Percentiles rank a stretch among this genome's conserved stretches.
Evolutionary conservation across 2,888 invertebrate species (phyloP).

Genomic region (Apotomis turbidana): DNA sequence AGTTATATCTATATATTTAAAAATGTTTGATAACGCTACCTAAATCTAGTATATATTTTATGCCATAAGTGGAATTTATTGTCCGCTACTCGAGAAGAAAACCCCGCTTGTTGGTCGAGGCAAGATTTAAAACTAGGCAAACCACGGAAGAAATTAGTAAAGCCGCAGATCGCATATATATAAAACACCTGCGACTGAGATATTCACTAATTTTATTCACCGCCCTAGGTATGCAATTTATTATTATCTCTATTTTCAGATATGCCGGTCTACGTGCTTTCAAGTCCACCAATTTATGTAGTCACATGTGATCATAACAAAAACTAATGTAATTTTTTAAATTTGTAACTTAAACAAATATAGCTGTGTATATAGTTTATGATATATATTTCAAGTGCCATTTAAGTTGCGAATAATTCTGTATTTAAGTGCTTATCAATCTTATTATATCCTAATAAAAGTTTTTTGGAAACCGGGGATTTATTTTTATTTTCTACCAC

Average conservation of each 20-base stretch:
- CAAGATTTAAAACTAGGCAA: no score
- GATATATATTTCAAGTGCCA: conserved; percentile 9
- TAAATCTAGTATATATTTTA: no score
- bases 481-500: conserved; percentile 24
- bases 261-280: conserved; percentile 61
- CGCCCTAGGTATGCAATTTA: no score
- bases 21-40: no score
- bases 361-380: not conserved
- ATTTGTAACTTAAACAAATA: not conserved
- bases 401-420: not conserved
- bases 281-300: conserved; percentile 70
- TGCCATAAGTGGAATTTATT: no score
- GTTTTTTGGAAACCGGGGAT: not conserved
- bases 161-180: no score
- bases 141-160: no score
- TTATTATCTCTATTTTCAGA: conserved; percentile 56
- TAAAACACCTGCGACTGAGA: no score
- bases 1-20: conserved; percentile 1
- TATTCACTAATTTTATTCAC: no score
- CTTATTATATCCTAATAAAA: conserved; percentile 3
- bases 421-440: not conserved
- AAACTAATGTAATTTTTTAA: conserved; percentile 14
- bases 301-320: conserved; percentile 64
- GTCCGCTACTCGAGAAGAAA: no score
- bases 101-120: no score